phyloP scores from a whole-genome alignment of 2,113 vertebrate species.

The Cavia aperea region DNA sequence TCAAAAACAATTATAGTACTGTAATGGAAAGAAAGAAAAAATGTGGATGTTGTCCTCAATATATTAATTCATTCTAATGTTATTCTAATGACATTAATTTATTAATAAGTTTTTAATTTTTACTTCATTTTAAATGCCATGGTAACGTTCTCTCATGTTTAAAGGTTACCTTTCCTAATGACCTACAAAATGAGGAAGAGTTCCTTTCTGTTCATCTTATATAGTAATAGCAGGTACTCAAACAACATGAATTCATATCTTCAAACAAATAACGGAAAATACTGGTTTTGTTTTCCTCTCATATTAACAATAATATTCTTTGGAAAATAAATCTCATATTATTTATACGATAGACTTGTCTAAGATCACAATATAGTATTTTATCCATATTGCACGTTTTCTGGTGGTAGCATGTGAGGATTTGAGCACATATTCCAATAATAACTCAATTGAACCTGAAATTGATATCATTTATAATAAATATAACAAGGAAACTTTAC shows the following conservation, averaged over 20 bases:
- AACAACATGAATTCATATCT: neutral
- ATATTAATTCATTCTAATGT: slow-evolving; percentile 35
- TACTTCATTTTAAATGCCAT: slow-evolving; percentile 35
- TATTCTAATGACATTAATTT: slow-evolving; percentile 41
- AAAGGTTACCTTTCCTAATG: slow-evolving; percentile 24
- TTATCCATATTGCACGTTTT: neutral
- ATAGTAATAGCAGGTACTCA: neutral
- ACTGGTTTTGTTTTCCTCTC: neutral
- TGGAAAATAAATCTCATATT: neutral
- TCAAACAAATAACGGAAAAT: neutral
- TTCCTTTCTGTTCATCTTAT: neutral
- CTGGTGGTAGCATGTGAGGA: neutral
- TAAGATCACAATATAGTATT: neutral
- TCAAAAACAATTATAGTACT: neutral
- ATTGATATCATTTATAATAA: neutral
- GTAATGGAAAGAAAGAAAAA: neutral
- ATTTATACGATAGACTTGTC: neutral
- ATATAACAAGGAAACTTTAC: neutral
- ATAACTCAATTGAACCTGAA: slow-evolving; percentile 11
- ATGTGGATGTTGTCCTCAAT: slow-evolving; percentile 8
- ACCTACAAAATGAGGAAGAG: slow-evolving; percentile 18
- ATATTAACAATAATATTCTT: neutral
- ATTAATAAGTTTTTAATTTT: neutral
- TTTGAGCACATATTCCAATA: neutral
- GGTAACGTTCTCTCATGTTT: slow-evolving; percentile 40